Base-by-base conservation (phyloP, 2,113 vertebrate genomes). In the Eptatretus burgeri region DNA sequence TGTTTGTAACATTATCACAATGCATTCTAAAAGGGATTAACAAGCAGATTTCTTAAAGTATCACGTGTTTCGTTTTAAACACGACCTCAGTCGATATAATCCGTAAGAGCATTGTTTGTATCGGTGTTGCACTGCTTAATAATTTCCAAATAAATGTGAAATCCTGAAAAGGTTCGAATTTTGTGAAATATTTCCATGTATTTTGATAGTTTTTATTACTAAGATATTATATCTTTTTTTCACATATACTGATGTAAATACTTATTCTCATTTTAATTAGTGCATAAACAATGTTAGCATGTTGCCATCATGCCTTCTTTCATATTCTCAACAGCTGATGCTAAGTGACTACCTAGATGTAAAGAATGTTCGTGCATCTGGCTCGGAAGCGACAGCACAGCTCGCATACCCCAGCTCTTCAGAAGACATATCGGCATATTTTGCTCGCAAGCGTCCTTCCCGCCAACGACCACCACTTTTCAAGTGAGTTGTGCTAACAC, bases 331-430 rank as follows among this genome's bases (percentile, higher is more conserved):
- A 1, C 63, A 98, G 89, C 80, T 94, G 71, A 74, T 98, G 72
- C 78, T 98, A 50, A 96, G 85, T 1, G 91, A 98, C 66, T 98
- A 98, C 64, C 78, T 98, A 75, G 91, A 98, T 64, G 87, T 98
- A 78, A 98, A 98, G 76, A 98, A 98, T 75, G 88, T 83, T 1
- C 82, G 81, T 49, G 74, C 85, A 0, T 77, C 87, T 50, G 56
- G 56, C n/a, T 82, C 89, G 0, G 88, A 96, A 69, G 80, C 84
- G 0, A 85, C 88, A 1, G 69, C 86, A 63, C 91, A 93, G 67
- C 79, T 91, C 9, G 83, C 85, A 67, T 96, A 98, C 13, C 80
- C 81, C 71, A 96, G 91, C 73, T 84, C 84, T 0, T 85, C 83
- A 51, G 77, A 85, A 1, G 91, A 98, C 65, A 94, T 94, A 20